Evolutionary conservation across 1,140 invertebrate genomes (phyloP).

Genomic region (Drosophila paulistorum): DNA sequence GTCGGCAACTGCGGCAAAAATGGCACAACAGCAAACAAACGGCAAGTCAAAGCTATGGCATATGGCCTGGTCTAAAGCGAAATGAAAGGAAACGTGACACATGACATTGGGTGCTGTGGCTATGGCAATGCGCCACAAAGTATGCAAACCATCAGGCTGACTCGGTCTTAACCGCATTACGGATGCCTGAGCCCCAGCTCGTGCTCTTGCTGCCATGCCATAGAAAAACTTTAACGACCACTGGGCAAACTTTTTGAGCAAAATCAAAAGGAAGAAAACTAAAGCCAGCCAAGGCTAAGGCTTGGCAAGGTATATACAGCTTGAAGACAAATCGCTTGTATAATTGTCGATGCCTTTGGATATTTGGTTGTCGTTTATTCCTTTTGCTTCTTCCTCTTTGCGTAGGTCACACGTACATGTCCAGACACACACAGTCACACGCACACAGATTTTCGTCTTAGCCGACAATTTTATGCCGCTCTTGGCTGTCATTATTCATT

Average conservation of each 20-base stretch:
- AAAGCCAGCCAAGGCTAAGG: not conserved
- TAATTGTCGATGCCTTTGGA: conserved; percentile 50
- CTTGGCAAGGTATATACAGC: not conserved
- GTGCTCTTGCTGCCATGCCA: not conserved
- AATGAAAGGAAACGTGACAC: conserved; percentile 63
- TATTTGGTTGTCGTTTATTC: conserved; percentile 20
- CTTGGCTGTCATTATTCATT: conserved; percentile 53
- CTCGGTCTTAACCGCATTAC: not conserved
- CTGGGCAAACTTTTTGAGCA: not conserved
- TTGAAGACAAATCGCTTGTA: conserved; percentile 48
- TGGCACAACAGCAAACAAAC: conserved; percentile 40
- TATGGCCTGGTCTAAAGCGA: conserved; percentile 17
- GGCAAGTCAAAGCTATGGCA: conserved; percentile 42
- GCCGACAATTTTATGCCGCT: conserved; percentile 37
- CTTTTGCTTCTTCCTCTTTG: conserved; percentile 8
- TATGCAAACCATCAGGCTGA: conserved; percentile 40
- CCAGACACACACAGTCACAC: conserved; percentile 15
- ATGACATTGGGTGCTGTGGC: conserved; percentile 40
- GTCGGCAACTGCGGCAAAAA: conserved; percentile 36
- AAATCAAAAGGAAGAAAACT: conserved; percentile 1
- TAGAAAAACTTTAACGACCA: conserved; percentile 11
- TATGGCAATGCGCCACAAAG: conserved; percentile 45
- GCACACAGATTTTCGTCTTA: conserved; percentile 25
- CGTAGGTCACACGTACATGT: conserved; percentile 34
- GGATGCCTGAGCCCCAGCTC: not conserved